Evolutionary conservation across 2,797 vertebrate genomes (phyloP), one percentile per base, ranked within the genome.

Genomic region (Takifugu ocellatus): DNA sequence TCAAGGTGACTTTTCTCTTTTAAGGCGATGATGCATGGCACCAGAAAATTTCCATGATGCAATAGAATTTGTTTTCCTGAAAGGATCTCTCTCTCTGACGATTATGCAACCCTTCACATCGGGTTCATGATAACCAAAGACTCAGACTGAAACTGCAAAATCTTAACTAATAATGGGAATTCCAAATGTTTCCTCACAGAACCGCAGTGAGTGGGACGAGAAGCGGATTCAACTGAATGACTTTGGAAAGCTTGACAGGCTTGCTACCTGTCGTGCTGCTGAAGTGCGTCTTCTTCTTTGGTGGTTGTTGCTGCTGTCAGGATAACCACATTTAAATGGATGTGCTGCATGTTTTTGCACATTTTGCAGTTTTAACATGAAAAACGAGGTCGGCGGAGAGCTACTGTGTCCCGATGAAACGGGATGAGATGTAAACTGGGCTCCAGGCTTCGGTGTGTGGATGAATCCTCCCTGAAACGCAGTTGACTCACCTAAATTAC

Each of bases 141-240:
- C 44, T 78, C 63, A 66, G 6, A 69, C n/a, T 54, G 44, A 67
- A 68, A 75, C 31, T 60, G 57, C 26, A 61, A 29, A 33, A 51
- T 71, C 54, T 70, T 70, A 56, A 68, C 52, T 53, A 79, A 75
- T 61, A 3, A 4, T 59, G 69, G 76, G 45, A 63, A 64, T 79
- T 82, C 57, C 62, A 49, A 46, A 57, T n/a, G 63, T 77, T 72
- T 61, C 59, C 39, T 7, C 59, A 70, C 14, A 62, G 49, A 59
- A 60, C 15, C 17, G 11, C 25, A 61, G 42, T 65, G 53, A 65
- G 53, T 57, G 31, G 54, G 47, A 63, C 54, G 17, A 31, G 26
- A 27, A 70, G 57, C 9, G 11, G 43, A 70, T 25, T 25, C 70
- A 44, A 6, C 45, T 5, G 39, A 6, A 43, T 80, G 71, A 86